Conservation (phyloP, 1,140 invertebrate genomes). For the Acyrthosiphon pisum region DNA sequence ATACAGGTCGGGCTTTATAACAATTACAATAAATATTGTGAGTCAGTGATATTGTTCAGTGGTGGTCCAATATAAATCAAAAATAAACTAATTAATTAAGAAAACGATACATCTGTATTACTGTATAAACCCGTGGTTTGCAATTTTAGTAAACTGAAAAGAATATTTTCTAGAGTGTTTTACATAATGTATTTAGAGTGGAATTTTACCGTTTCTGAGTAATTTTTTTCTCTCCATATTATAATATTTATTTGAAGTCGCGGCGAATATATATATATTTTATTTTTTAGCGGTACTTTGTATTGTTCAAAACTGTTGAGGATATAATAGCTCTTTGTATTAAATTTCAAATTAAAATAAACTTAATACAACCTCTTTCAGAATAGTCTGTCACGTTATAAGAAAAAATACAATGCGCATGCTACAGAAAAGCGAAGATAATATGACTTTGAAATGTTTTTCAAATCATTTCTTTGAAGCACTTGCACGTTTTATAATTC, state of each 20-base stretch:
- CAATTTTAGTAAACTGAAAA: background rate
- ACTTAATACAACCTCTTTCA: background rate
- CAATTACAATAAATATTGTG: too few species aligned
- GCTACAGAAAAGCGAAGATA: background rate
- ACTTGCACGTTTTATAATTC: background rate
- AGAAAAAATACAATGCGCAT: background rate
- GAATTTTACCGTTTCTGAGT: background rate
- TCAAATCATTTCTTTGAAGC: background rate
- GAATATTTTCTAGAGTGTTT: background rate
- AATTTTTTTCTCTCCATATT: background rate
- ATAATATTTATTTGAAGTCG: conserved; percentile 22
- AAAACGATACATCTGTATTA: background rate
- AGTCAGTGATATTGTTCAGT: too few species aligned
- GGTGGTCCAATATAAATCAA: too few species aligned
- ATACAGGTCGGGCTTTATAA: too few species aligned
- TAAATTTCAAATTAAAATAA: conserved; percentile 7
- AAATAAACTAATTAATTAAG: background rate
- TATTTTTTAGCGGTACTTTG: background rate
- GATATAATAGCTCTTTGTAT: conserved; percentile 2
- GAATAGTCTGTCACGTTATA: background rate
- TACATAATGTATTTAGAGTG: background rate
- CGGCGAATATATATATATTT: background rate
- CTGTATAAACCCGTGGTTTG: background rate
- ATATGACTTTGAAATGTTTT: background rate
- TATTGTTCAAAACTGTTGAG: background rate